These are phyloP conservation scores for Astropecten irregularis DNA, from an alignment of 53 echinoderm and acorn worm species.

Conservation along the genomic window DNA sequence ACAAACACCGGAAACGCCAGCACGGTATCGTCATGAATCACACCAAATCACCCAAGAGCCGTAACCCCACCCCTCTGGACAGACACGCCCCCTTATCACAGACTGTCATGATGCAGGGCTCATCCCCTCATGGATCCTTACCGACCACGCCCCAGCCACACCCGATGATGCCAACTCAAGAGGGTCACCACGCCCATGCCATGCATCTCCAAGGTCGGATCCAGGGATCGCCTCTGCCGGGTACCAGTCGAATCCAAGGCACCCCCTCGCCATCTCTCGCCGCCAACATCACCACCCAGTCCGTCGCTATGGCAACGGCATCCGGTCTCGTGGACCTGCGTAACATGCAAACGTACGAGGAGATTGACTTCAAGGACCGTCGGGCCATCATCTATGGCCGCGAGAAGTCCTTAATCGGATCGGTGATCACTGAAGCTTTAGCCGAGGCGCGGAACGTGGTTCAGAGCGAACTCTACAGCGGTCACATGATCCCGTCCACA, in stretches of 20 bases:
- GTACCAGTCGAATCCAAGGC: constrained; percentile 19
- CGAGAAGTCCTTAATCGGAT: constrained; percentile 66
- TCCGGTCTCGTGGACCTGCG: not conserved
- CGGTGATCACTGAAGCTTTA: constrained; percentile 71
- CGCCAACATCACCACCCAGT: not conserved
- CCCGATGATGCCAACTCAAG: constrained; percentile 3
- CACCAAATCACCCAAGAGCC: not conserved
- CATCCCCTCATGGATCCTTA: not conserved
- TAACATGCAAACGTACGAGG: constrained; percentile 24
- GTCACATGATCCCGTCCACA: constrained; percentile 52
- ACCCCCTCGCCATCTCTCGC: constrained; percentile 7
- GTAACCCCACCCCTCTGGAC: not conserved
- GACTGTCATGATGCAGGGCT: not conserved
- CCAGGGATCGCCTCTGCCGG: not conserved
- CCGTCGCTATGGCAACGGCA: not conserved
- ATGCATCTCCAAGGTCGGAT: not conserved
- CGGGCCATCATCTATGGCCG: constrained; percentile 45
- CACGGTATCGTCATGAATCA: constrained; percentile 67
- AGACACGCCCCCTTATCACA: not conserved
- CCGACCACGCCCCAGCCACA: constrained; percentile 24
- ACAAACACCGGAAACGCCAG: constrained; percentile 82
- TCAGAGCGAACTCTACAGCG: constrained; percentile 33
- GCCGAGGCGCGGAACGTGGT: constrained; percentile 79
- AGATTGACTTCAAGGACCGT: constrained; percentile 39
- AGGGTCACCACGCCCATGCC: not conserved